Evolutionary conservation across 2,113 vertebrate genomes (phyloP).

Genomic region (Uria aalge): DNA sequence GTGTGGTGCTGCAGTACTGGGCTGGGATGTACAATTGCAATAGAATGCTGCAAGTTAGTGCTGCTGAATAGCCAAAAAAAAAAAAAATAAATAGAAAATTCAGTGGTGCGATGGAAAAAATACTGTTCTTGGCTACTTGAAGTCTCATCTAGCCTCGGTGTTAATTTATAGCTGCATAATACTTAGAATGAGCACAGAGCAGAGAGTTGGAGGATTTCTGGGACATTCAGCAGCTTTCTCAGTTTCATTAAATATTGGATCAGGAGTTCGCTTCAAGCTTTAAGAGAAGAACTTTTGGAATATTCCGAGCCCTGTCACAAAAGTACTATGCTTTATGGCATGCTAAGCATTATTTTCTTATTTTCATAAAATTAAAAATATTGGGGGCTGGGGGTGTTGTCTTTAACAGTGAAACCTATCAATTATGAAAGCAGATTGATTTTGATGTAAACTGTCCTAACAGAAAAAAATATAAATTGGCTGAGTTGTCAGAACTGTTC

Average conservation of each 20-base stretch:
- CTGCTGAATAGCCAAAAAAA: neutral
- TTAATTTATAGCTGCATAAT: slow-evolving; percentile 33
- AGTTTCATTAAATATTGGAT: slow-evolving; percentile 54
- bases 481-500: neutral
- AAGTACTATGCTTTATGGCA: neutral
- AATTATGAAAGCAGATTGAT: slow-evolving; percentile 15
- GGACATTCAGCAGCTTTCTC: slow-evolving; percentile 32
- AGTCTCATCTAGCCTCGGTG: neutral
- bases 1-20: neutral
- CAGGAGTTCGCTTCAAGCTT: slow-evolving; percentile 21
- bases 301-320: neutral
- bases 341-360: neutral
- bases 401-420: neutral
- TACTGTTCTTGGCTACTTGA: slow-evolving; percentile 26
- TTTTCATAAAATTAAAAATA: slow-evolving; percentile 4
- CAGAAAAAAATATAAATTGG: neutral
- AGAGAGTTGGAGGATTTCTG: neutral
- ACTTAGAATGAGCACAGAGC: neutral
- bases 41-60: slow-evolving; percentile 28
- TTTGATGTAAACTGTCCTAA: neutral
- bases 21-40: neutral
- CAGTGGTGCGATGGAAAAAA: neutral
- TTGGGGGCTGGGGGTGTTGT: neutral
- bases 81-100: neutral
- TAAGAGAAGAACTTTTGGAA: neutral